Base-by-base conservation (phyloP, 2,113 vertebrate genomes). In the Andinoacara biseriatus region DNA sequence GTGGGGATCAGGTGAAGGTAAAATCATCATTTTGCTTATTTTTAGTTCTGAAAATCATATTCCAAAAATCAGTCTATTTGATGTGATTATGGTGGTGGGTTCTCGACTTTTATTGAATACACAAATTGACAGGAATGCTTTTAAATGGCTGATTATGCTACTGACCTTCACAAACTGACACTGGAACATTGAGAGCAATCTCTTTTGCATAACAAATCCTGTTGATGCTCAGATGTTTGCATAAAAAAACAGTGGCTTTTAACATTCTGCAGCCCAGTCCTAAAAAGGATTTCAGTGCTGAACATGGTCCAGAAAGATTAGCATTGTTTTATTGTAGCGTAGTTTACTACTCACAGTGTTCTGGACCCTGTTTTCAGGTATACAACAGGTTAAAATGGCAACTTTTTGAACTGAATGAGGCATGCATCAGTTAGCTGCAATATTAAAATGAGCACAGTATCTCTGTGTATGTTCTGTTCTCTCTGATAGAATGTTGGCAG, bases 91-190 rank as follows among this genome's bases (percentile, higher is more conserved):
- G 67, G 46, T 72, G 67, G 46, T 72, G 52, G 26, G 46, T 26
- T 72, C 6, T 72, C 10, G 10, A 72, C 46, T 24, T 57, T 57
- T 14, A 87, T 5, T 67, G 63, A 78, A 78, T 61, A 52, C 75
- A 61, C 61, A 65, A 79, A 84, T 81, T 8, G 67, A 72, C 46
- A 56, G 74, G 58, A 79, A 67, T 43, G 60, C 78, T 86, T 87
- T 85, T 49, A 56, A 87, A 72, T 29, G 31, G 67, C 67, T 54
- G 67, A 72, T 72, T 80, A 57, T 33, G 82, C 52, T 40, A 22
- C 78, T 88, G 84, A 87, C 84, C 89, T 90, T 90, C 77, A 69
- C 38, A 60, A 63, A 74, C 74, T 65, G 58, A 80, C 13, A 40
- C 40, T 61, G 75, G 46, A 72, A 29, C 67, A 72, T n/a, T 72